Evolutionary conservation across 1,140 invertebrate species (phyloP).

Genomic region (Homarus americanus): DNA sequence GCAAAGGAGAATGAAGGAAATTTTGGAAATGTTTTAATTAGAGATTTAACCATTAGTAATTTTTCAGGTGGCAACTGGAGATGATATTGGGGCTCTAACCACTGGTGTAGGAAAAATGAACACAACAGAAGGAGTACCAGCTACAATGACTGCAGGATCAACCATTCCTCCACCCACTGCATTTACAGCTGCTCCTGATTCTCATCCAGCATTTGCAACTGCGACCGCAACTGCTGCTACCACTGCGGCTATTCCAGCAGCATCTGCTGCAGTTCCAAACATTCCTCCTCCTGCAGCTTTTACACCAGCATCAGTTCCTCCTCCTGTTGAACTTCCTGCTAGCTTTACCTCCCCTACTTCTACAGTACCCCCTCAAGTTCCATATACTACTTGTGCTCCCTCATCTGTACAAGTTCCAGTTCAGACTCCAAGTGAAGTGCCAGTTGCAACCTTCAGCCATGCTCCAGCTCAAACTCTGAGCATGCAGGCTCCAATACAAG

Average conservation of each 20-base stretch:
- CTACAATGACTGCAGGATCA: constrained; percentile 24
- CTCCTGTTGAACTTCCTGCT: constrained; percentile 62
- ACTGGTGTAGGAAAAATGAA: constrained; percentile 50
- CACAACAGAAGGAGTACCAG: constrained; percentile 4
- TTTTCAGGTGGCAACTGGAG: constrained; percentile 65
- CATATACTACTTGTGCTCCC: neutral
- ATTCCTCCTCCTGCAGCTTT: constrained; percentile 52
- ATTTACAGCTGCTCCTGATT: constrained; percentile 47
- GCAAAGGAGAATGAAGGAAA: no score
- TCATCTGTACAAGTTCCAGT: constrained; percentile 1
- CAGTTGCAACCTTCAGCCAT: neutral
- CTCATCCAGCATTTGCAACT: constrained; percentile 56
- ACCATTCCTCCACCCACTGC: constrained; percentile 67
- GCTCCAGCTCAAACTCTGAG: neutral
- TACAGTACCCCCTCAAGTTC: neutral
- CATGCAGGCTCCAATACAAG: constrained; percentile 7
- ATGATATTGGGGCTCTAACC: constrained; percentile 30
- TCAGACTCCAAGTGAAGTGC: constrained; percentile 8
- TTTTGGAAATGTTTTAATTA: no score
- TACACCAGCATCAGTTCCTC: constrained; percentile 52
- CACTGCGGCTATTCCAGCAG: constrained; percentile 27
- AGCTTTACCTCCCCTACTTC: constrained; percentile 53
- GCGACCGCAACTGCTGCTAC: constrained; percentile 33
- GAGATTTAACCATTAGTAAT: neutral
- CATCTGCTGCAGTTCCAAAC: constrained; percentile 28